Percentiles rank a stretch among this genome's conserved stretches.
These are phyloP conservation scores for Polyergus mexicanus DNA, from an alignment of 1,140 invertebrate species.

Conservation along the genomic window DNA sequence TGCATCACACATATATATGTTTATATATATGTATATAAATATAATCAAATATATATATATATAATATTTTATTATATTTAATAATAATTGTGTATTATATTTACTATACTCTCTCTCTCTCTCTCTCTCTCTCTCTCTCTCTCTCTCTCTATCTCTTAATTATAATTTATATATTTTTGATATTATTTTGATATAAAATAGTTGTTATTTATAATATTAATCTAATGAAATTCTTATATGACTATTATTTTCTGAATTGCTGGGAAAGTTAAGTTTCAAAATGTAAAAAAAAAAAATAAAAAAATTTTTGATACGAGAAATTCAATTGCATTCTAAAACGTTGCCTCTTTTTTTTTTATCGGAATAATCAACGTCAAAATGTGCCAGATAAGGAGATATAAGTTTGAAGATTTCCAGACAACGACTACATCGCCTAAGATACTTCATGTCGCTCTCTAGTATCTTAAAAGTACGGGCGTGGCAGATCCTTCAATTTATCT, in stretches of 20 bases:
- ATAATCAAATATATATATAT: neutral
- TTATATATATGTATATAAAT: no score
- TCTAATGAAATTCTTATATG: neutral
- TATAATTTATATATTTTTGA: conserved; percentile 10
- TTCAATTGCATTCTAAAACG: neutral
- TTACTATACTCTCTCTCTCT: neutral
- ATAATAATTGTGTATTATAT: conserved; percentile 5
- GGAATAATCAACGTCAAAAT: neutral
- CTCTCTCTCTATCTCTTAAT: neutral
- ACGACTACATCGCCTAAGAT: conserved; percentile 1
- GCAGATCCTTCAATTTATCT: conserved; percentile 48
- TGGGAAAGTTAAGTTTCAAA: neutral
- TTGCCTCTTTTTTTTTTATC: conserved; percentile 2
- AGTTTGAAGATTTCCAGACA: conserved; percentile 34
- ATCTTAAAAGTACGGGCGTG: conserved; percentile 45
- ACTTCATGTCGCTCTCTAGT: conserved; percentile 18
- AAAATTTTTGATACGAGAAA: neutral
- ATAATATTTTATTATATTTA: neutral
- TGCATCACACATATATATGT: neutral
- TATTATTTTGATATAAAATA: neutral
- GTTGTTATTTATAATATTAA: neutral
- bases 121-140: neutral
- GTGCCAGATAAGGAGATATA: conserved; percentile 25
- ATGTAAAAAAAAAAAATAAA: neutral
- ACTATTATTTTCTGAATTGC: neutral